These are phyloP conservation scores for Siniperca scherzeri DNA, from an alignment of 2,797 vertebrate genomes.

Conservation along the genomic window DNA sequence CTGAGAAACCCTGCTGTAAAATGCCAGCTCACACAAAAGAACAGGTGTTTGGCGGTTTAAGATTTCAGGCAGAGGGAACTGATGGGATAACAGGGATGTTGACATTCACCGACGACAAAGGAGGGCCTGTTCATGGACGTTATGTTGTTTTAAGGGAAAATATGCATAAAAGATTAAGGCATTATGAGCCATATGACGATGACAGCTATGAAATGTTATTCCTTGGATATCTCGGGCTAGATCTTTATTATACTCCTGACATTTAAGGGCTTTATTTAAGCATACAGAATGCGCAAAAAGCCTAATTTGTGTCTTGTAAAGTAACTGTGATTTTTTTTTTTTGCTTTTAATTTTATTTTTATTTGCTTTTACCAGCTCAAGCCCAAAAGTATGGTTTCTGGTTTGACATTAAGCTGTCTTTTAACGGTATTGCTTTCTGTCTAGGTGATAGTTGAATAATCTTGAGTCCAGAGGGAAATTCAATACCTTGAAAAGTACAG, in stretches of 20 bases:
- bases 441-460: conserved; percentile 58
- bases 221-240: conserved; percentile 40
- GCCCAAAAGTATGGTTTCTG: conserved; percentile 4
- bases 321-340: not conserved
- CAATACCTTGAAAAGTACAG: conserved; percentile 67
- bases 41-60: conserved; percentile 88
- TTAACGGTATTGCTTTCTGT: conserved; percentile 49
- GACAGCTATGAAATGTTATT: conserved; percentile 78
- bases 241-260: conserved; percentile 69
- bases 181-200: conserved; percentile 69
- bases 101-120: conserved; percentile 85
- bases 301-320: conserved; percentile 4
- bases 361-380: conserved; percentile 10
- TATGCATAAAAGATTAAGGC: conserved; percentile 78
- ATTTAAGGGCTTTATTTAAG: conserved; percentile 20
- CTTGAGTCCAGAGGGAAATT: conserved; percentile 63
- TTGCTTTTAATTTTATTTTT: not conserved
- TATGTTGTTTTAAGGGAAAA: conserved; percentile 79
- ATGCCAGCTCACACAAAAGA: conserved; percentile 86
- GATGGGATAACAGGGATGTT: conserved; percentile 84
- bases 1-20: conserved; percentile 81
- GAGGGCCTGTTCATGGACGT: conserved; percentile 78
- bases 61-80: conserved; percentile 82
- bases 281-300: conserved; percentile 2
- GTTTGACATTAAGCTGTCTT: conserved; percentile 39